phyloP scores from a whole-genome alignment of 2,113 vertebrate species.

The Melanerpes formicivorus region DNA sequence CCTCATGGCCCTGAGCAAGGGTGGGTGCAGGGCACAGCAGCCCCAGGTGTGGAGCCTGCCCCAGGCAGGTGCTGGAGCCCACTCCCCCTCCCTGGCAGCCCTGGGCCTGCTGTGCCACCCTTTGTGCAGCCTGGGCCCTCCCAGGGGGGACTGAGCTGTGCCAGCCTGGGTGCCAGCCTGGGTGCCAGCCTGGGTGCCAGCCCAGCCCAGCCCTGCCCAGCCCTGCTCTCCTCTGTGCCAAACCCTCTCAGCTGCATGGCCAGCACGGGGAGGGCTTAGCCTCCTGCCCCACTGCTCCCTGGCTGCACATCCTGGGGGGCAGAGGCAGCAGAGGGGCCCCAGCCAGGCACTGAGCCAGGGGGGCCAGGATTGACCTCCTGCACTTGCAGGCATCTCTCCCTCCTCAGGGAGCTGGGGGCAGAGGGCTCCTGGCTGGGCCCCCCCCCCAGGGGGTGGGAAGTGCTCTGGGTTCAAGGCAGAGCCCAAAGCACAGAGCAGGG shows the following conservation, averaged over 20 bases:
- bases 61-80: not conserved
- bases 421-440: not conserved
- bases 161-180: too few species aligned
- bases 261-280: slow-evolving; percentile 2
- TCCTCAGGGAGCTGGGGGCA: not conserved
- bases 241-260: slow-evolving; percentile 42
- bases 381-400: not conserved
- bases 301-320: not conserved
- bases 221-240: not conserved
- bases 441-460: not conserved
- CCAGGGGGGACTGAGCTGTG: not conserved
- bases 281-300: slow-evolving; percentile 25
- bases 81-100: accelerated
- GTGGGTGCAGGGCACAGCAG: not conserved
- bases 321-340: not conserved
- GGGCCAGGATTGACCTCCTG: not conserved
- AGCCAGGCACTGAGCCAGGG: not conserved
- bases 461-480: not conserved
- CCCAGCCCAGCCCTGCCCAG: too few species aligned
- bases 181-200: too few species aligned
- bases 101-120: not conserved
- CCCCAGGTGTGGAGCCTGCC: not conserved
- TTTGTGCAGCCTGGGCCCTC: not conserved
- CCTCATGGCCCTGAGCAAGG: not conserved
- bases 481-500: accelerated